A percentile compares a stretch with the other conserved stretches of the same genome.
Conservation (phyloP, 2,113 vertebrate species). For the Pygoscelis antarcticus region DNA sequence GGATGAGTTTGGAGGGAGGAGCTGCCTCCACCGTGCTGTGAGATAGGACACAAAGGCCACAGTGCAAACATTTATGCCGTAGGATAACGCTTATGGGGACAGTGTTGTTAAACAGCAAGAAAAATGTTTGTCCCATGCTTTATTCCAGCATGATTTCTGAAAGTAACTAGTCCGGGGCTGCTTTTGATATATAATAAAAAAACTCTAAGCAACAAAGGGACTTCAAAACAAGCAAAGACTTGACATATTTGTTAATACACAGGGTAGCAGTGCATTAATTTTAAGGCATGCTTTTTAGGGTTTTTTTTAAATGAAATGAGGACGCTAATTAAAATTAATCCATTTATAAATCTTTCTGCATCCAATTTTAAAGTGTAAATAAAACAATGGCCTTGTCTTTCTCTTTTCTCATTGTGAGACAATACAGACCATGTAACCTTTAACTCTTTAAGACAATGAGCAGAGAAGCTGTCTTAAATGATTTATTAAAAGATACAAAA, state of each 20-base stretch:
- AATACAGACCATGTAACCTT: neutral
- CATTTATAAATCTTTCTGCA: slow-evolving; percentile 28
- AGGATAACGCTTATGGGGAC: neutral
- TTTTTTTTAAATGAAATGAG: neutral
- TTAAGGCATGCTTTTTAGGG: neutral
- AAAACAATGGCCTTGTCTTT: slow-evolving; percentile 4
- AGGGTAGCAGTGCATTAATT: slow-evolving; percentile 33
- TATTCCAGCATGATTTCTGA: neutral
- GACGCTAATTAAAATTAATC: slow-evolving; percentile 55
- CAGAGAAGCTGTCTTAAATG: neutral
- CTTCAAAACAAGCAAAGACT: slow-evolving; percentile 17
- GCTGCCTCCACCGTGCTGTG: rapidly evolving
- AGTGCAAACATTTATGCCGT: neutral
- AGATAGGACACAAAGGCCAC: neutral
- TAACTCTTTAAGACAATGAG: slow-evolving; percentile 21
- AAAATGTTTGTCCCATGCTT: neutral
- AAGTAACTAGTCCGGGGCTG: neutral
- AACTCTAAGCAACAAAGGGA: neutral
- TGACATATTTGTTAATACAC: neutral
- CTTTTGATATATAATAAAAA: neutral
- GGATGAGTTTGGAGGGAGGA: neutral
- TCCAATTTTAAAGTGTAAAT: slow-evolving; percentile 38
- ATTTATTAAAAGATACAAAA: neutral
- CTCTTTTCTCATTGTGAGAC: neutral
- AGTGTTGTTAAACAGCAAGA: neutral